These are phyloP conservation scores for Formica selysi DNA, from an alignment of 1,140 invertebrate species.

Conservation along the genomic window DNA sequence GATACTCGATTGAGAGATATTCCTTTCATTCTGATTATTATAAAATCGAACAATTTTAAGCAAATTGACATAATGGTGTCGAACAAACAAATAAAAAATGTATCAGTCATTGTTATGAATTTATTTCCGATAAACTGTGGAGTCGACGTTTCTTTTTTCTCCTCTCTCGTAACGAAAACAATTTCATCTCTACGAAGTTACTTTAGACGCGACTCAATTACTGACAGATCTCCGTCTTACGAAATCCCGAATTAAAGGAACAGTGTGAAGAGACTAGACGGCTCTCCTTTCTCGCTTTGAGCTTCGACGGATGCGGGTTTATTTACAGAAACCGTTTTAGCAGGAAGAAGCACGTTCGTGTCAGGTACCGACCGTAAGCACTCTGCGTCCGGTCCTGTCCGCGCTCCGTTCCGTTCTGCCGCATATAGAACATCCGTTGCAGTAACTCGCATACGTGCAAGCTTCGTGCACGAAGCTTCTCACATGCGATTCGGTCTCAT, in stretches of 20 bases:
- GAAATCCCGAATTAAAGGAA: slow-evolving; percentile 12
- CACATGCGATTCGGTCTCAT: slow-evolving; percentile 18
- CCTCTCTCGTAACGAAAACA: not conserved
- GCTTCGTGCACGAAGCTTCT: slow-evolving; percentile 4
- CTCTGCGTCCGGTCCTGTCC: slow-evolving; percentile 73
- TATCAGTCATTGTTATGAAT: not conserved
- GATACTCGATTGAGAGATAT: slow-evolving; percentile 15
- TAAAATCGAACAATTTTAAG: not conserved
- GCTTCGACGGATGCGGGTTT: slow-evolving; percentile 68
- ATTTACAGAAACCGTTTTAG: slow-evolving; percentile 75
- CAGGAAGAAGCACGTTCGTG: slow-evolving; percentile 63
- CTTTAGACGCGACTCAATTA: not conserved
- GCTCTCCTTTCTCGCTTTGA: slow-evolving; percentile 19
- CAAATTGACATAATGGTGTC: not conserved
- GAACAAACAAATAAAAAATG: not conserved
- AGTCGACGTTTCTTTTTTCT: not conserved
- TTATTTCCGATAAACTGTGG: not conserved
- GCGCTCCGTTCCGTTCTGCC: slow-evolving; percentile 64
- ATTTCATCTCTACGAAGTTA: not conserved
- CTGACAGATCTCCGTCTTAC: not conserved
- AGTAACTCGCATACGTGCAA: slow-evolving; percentile 20
- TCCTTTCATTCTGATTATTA: not conserved
- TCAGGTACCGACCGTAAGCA: slow-evolving; percentile 70
- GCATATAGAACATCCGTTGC: slow-evolving; percentile 79
- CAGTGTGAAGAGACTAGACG: not conserved